Evolutionary conservation across 1,140 invertebrate species (phyloP), one percentile per base, ranked within the genome.

Genomic region (Drosophila ogumai): DNA sequence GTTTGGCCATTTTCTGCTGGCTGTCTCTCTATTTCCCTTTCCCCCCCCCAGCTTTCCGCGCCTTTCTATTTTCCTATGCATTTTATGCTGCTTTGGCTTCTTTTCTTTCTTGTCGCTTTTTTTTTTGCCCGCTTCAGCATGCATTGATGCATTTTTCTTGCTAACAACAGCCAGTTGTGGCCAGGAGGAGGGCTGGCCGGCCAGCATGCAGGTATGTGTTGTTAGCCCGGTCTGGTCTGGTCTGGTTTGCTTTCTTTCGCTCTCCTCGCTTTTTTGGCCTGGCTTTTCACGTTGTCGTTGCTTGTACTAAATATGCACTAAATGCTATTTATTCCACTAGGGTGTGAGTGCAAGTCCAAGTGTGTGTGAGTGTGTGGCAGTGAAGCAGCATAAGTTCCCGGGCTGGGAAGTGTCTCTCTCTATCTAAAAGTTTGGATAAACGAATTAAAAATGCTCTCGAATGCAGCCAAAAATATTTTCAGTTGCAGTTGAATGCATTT

Each of bases 71-170:
- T 67, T 86, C 61, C 73, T 66, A 56, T 80, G 82, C 65, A 64
- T 75, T 75, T 87, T 59, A 60, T 75, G 82, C 78, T 63, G 77
- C 71, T 81, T 77, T 90, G 65, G 77, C 67, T 79, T 79, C 74
- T 81, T 87, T 84, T 90, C 57, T 78, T 64, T 60, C 64, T 61
- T 38, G 49, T 60, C 31, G 56, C 17, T 60, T 65, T 32, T 49
- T 50, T 19, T 55, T 79, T 63, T 72, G 52, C 66, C 34, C 61
- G 46, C 66, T 84, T 52, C 81, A 64, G 75, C 81, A 76, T 82
- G 79, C 84, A 87, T 88, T 87, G 84, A 87, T 87, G 78, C 85
- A 81, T 88, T 88, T 90, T 90, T 88, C 85, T 84, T 88, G 86
- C 84, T 82, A 79, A 84, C 81, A 87, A 77, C 77, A 75, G 66